A percentile compares a stretch with the other conserved stretches of the same genome.
These are phyloP conservation scores for Donacobius atricapilla DNA, from an alignment of 2,113 vertebrate species.

Conservation along the genomic window DNA sequence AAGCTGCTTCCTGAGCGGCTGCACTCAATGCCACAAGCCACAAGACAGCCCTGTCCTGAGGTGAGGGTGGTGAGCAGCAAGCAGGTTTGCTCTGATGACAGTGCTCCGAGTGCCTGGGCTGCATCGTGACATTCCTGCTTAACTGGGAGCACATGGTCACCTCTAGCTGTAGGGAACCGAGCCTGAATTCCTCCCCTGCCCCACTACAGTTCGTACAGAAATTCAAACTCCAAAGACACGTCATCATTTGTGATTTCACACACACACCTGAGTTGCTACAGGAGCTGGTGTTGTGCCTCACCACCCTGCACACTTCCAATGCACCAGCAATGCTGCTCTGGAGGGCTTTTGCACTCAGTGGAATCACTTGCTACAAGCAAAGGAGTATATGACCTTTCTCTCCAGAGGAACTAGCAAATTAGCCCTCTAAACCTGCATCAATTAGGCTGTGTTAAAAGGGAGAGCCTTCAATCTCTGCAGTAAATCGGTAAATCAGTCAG, in stretches of 20 bases:
- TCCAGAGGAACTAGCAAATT: neutral
- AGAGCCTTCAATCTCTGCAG: neutral
- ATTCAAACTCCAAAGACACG: neutral
- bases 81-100: neutral
- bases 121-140: fast-evolving
- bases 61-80: neutral
- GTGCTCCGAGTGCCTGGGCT: fast-evolving
- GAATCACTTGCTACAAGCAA: neutral
- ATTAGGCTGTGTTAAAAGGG: neutral
- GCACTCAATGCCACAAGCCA: neutral
- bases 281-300: neutral
- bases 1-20: neutral
- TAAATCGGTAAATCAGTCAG: neutral
- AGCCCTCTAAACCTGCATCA: neutral
- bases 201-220: neutral
- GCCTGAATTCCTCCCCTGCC: neutral
- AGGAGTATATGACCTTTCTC: neutral
- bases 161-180: neutral
- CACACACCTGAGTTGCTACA: neutral
- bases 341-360: neutral
- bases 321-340: fast-evolving
- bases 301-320: fast-evolving
- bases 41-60: neutral
- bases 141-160: neutral
- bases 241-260: neutral